A percentile compares a stretch with the other conserved stretches of the same genome.
Conservation (phyloP, 2,113 vertebrate species). For the Oncorhynchus tshawytscha region DNA sequence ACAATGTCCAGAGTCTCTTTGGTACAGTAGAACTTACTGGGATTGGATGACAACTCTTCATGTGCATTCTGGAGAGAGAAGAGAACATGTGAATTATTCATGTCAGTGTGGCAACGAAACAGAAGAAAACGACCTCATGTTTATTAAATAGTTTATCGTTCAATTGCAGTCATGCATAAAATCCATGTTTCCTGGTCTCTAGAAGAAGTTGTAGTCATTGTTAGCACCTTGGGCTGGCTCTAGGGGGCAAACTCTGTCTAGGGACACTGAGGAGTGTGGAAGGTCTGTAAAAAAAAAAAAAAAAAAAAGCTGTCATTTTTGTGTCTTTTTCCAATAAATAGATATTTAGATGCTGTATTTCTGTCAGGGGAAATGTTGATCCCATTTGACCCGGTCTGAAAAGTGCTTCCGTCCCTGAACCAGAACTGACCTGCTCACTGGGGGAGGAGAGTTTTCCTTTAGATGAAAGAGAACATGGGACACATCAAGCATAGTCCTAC, state of each 20-base stretch:
- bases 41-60: slow-evolving; percentile 40
- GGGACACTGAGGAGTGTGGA: slow-evolving; percentile 1
- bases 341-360: neutral
- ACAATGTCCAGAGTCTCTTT: neutral
- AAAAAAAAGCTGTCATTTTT: neutral
- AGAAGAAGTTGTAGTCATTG: neutral
- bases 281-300: slow-evolving; percentile 30
- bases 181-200: neutral
- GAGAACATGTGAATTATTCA: neutral
- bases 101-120: neutral
- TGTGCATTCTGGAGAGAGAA: slow-evolving; percentile 43
- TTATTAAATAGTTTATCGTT: neutral
- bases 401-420: too few species aligned
- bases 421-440: slow-evolving; percentile 54
- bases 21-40: slow-evolving; percentile 48
- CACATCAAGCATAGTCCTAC: slow-evolving; percentile 7
- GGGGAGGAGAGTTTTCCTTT: slow-evolving; percentile 58
- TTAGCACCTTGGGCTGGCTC: slow-evolving; percentile 66
- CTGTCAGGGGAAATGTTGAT: neutral
- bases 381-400: too few species aligned
- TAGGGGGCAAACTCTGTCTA: slow-evolving; percentile 51
- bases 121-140: neutral
- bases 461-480: slow-evolving; percentile 28
- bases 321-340: neutral
- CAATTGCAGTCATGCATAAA: neutral